phyloP scores from a whole-genome alignment of 2,113 vertebrate species.

The Shinisaurus crocodilurus region DNA sequence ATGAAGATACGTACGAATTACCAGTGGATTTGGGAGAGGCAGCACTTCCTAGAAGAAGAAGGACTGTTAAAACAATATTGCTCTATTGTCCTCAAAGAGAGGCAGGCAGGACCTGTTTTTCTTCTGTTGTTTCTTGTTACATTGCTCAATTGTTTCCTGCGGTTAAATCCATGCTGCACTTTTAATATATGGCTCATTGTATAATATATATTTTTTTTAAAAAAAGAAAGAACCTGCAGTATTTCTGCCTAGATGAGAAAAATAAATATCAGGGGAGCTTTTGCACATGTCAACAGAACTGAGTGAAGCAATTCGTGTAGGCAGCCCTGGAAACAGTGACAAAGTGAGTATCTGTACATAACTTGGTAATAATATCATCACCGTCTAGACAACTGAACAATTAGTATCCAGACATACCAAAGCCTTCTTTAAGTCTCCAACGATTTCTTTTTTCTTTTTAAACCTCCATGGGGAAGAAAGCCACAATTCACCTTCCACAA shows the following conservation, averaged over 20 bases:
- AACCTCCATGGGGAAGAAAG: slow-evolving; percentile 64
- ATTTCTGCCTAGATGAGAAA: slow-evolving; percentile 70
- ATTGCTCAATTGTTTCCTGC: slow-evolving; percentile 51
- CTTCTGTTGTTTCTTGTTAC: not conserved
- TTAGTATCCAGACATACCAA: slow-evolving; percentile 81
- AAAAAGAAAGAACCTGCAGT: slow-evolving; percentile 41
- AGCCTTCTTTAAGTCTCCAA: slow-evolving; percentile 74
- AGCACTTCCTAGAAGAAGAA: not conserved
- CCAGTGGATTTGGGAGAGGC: not conserved
- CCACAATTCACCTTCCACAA: slow-evolving; percentile 56
- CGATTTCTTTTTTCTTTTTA: slow-evolving; percentile 53
- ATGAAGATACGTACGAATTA: not conserved
- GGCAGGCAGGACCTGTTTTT: not conserved
- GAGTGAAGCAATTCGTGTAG: slow-evolving; percentile 79
- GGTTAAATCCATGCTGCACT: slow-evolving; percentile 42
- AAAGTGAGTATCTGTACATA: slow-evolving; percentile 79
- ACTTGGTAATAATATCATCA: slow-evolving; percentile 83
- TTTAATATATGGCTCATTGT: slow-evolving; percentile 59
- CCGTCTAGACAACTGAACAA: slow-evolving; percentile 85
- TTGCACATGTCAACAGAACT: slow-evolving; percentile 75
- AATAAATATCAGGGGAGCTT: slow-evolving; percentile 77
- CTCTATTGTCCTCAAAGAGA: not conserved
- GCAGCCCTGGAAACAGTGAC: slow-evolving; percentile 81
- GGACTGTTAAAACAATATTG: not conserved
- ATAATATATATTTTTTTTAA: slow-evolving; percentile 58